Evolutionary conservation across 64 coral and sea anemone species (phyloP), one percentile per base, ranked within the genome.

Genomic region (Montipora sp.): DNA sequence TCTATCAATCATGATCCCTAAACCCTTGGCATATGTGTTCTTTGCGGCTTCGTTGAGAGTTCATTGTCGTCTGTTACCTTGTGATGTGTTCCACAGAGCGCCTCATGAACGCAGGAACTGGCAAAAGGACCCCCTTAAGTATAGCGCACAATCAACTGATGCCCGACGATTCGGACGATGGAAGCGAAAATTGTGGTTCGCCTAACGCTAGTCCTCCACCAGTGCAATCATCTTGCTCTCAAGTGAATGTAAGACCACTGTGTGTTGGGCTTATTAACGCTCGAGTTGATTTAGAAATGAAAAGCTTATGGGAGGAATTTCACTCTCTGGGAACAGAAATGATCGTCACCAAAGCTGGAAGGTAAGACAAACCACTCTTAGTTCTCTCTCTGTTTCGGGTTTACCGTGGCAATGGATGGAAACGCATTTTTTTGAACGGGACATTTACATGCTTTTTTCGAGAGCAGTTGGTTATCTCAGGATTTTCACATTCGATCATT

Each of bases 301-400:
- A 99, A 79, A 95, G 72, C 45, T 70, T 98, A 48, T 98, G 96
- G 96, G 96, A 98, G 6, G 96, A 98, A 80, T 98, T 98, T 71
- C 89, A 95, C 65, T 73, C 96, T 3, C 90, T 98, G 14, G 96
- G 96, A 50, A 98, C 96, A 16, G 96, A 98, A 75, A 98, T 98
- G 96, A 98, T 98, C 45, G 96, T 98, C 19, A 98, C 96, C 19
- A 98, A 99, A 78, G 98, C 98, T 23, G 98, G 98, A 66, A 99
- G 98, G 98, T 99, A 87, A 79, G 96, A 46, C 36, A 36, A 36
- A 36, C 36, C 19, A 23, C 50, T 55, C 9, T 88, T 93, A 80
- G 75, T 83, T 94, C 75, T 84, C 71, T 92, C 85, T 83, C 4
- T 9, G 61, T 66, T 66, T 66, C 15, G 36, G 36, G 13, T 13